Conservation (phyloP, 2,888 invertebrate genomes). For the Tinea trinotella region DNA sequence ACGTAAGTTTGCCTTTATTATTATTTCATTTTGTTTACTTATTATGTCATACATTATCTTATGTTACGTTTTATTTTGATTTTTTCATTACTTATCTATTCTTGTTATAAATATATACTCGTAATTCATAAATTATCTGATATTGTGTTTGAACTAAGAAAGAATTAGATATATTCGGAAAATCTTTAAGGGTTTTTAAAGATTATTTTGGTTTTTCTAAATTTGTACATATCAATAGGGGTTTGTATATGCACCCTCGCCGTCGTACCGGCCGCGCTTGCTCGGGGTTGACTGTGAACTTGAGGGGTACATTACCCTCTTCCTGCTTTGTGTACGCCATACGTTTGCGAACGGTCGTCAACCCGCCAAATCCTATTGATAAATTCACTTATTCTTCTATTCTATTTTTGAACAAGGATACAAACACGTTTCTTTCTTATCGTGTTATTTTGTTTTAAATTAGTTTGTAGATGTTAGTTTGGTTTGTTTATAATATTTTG, state of each 20-base stretch:
- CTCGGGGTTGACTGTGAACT: constrained; percentile 55
- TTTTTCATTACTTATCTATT: no score
- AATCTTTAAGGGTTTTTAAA: not conserved
- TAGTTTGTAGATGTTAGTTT: no score
- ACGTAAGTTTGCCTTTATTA: constrained; percentile 31
- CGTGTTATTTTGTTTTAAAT: no score
- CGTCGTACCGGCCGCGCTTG: constrained; percentile 25
- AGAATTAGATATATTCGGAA: not conserved
- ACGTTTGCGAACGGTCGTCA: constrained; percentile 12
- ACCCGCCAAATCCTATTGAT: constrained; percentile 1
- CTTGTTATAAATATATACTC: no score
- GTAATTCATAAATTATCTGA: no score
- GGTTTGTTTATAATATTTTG: no score
- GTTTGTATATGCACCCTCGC: constrained; percentile 21
- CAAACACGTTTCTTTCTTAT: no score
- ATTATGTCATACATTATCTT: no score
- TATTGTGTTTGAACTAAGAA: no score
- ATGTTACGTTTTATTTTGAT: not conserved
- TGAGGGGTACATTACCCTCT: constrained; percentile 67
- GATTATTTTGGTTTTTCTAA: constrained; percentile 5
- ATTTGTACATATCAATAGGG: constrained; percentile 11
- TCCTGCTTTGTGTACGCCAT: constrained; percentile 23
- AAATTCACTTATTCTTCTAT: no score
- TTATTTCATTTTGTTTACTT: constrained; percentile 14
- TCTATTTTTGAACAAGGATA: no score